Conservation (phyloP, 1,140 invertebrate genomes). For the Leguminivora glycinivorella region DNA sequence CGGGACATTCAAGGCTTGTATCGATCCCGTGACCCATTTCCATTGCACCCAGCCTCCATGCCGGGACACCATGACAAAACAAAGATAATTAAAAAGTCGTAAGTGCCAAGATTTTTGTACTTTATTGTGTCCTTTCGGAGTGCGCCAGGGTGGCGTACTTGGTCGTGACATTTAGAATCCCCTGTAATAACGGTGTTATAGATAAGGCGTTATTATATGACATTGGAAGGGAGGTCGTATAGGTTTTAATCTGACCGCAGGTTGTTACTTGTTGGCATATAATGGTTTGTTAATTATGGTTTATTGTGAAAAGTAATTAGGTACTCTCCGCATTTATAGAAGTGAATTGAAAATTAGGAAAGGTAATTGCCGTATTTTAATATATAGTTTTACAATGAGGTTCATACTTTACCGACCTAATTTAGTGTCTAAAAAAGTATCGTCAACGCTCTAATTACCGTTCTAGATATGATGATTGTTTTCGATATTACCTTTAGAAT, state of each 20-base stretch:
- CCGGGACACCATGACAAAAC: background rate
- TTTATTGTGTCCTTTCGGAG: background rate
- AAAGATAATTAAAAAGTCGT: background rate
- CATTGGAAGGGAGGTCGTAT: background rate
- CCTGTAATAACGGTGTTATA: background rate
- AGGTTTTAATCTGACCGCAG: background rate
- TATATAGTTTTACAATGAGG: too few relatives aligned
- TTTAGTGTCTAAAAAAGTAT: too few relatives aligned
- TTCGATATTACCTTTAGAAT: too few relatives aligned
- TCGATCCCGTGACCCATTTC: conserved; percentile 10
- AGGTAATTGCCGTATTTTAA: too few relatives aligned
- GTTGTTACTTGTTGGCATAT: background rate
- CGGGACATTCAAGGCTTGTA: background rate
- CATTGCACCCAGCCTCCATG: background rate
- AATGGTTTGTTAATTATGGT: too few relatives aligned
- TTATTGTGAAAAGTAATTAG: too few relatives aligned
- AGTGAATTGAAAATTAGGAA: too few relatives aligned
- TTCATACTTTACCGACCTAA: too few relatives aligned
- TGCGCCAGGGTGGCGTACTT: background rate
- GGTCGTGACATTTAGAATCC: conserved; percentile 2
- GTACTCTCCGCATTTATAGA: too few relatives aligned
- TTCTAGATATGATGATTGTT: too few relatives aligned
- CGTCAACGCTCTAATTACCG: too few relatives aligned
- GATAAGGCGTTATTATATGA: background rate
- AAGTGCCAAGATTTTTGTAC: background rate